Conservation (phyloP, 2,888 invertebrate species). For the Sericinus montela region DNA sequence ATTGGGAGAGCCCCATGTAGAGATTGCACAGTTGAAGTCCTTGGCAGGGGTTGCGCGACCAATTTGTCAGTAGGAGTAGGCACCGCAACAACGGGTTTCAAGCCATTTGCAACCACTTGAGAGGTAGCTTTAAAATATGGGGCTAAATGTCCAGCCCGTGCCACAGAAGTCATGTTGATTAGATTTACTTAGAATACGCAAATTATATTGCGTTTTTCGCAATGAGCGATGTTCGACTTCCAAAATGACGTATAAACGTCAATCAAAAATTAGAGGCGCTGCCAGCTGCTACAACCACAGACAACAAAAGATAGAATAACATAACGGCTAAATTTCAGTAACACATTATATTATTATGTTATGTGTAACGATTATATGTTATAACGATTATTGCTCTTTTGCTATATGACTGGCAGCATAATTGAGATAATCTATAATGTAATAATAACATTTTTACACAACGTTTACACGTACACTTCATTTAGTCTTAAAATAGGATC, state of each 20-base stretch:
- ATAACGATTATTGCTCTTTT: too few relatives aligned
- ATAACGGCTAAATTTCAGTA: too few relatives aligned
- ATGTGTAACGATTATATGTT: too few relatives aligned
- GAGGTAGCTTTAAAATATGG: constrained; percentile 84
- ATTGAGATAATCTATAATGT: too few relatives aligned
- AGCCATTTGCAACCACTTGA: constrained; percentile 83
- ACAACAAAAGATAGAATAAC: too few relatives aligned
- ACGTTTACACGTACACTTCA: too few relatives aligned
- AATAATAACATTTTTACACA: too few relatives aligned
- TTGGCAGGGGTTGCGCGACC: constrained; percentile 60
- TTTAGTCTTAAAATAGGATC: too few relatives aligned
- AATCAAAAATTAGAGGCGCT: constrained; percentile 21
- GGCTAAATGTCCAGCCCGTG: constrained; percentile 82
- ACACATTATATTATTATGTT: too few relatives aligned
- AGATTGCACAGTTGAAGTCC: constrained; percentile 75
- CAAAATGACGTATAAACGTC: constrained; percentile 36
- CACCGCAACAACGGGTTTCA: constrained; percentile 78
- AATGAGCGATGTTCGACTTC: constrained; percentile 17
- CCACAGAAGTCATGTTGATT: constrained; percentile 83
- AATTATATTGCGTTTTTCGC: constrained; percentile 48
- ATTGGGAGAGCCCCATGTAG: constrained; percentile 80
- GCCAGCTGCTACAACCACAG: too few relatives aligned
- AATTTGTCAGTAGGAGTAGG: constrained; percentile 73
- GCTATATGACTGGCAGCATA: too few relatives aligned
- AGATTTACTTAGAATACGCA: constrained; percentile 41